Percentiles rank a stretch among this genome's conserved stretches.
Conservation (phyloP, 2,113 vertebrate species). For the Corythoichthys intestinalis region DNA sequence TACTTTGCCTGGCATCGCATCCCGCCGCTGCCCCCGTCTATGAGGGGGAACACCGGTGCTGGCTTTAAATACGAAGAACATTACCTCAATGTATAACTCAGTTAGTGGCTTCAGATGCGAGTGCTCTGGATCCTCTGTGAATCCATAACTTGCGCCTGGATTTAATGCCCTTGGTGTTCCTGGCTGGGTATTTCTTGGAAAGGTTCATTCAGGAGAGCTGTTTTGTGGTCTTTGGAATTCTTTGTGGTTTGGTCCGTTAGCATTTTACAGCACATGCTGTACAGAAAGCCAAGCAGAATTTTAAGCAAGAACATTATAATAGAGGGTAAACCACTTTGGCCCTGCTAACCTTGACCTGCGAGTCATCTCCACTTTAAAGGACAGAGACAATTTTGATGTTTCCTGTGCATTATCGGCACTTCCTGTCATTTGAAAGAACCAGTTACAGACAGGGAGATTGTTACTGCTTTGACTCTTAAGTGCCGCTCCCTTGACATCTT, state of each 20-base stretch:
- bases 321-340: constrained; percentile 35
- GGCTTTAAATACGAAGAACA: neutral
- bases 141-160: neutral
- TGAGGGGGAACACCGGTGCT: neutral
- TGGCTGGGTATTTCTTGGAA: constrained; percentile 1
- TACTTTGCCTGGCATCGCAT: constrained; percentile 15
- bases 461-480: constrained; percentile 56
- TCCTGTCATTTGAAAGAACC: constrained; percentile 53
- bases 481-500: constrained; percentile 35
- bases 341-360: constrained; percentile 10
- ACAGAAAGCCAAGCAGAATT: neutral
- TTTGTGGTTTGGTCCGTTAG: neutral
- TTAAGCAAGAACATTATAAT: constrained; percentile 8
- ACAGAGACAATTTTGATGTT: neutral
- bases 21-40: constrained; percentile 21
- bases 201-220: neutral
- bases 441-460: constrained; percentile 57
- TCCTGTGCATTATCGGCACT: constrained; percentile 49
- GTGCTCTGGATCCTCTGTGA: neutral
- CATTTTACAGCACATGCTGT: neutral
- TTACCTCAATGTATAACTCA: neutral
- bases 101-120: neutral
- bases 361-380: neutral
- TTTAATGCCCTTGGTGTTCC: neutral
- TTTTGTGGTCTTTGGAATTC: neutral